Percentiles rank a stretch among this genome's conserved stretches.
Evolutionary conservation across 2,888 invertebrate genomes (phyloP).

Genomic region (Bombylius major): DNA sequence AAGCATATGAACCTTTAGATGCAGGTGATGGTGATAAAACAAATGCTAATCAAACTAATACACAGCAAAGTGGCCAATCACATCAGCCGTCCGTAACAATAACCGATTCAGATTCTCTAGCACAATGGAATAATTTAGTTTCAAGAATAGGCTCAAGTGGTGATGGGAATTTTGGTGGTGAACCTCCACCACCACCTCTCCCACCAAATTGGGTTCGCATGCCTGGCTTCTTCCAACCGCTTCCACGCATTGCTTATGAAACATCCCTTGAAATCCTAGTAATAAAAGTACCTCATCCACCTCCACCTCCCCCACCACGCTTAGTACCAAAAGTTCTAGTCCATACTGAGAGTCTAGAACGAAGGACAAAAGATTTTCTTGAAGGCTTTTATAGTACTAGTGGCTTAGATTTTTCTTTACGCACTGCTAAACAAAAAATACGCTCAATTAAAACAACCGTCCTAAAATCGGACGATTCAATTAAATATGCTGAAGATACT

Average conservation of each 20-base stretch:
- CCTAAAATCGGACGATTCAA: constrained; percentile 32
- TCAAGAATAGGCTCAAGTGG: constrained; percentile 16
- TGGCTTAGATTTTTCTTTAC: constrained; percentile 29
- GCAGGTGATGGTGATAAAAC: constrained; percentile 9
- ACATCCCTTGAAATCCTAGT: constrained; percentile 35
- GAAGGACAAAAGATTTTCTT: constrained; percentile 33
- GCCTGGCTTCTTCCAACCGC: constrained; percentile 37
- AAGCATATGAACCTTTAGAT: neutral
- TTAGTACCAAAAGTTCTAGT: constrained; percentile 32
- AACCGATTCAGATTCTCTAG: constrained; percentile 29
- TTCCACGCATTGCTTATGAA: constrained; percentile 34
- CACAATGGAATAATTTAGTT: constrained; percentile 28
- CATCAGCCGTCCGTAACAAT: constrained; percentile 24
- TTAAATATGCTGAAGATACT: constrained; percentile 36
- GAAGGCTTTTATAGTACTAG: constrained; percentile 30
- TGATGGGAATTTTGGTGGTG: constrained; percentile 15
- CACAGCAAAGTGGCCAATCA: constrained; percentile 6
- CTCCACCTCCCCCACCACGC: constrained; percentile 30
- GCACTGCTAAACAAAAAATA: constrained; percentile 35
- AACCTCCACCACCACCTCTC: constrained; percentile 22
- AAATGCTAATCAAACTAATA: constrained; percentile 10
- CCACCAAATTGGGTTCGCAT: constrained; percentile 32
- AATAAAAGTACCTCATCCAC: constrained; percentile 29
- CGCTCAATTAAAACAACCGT: constrained; percentile 34
- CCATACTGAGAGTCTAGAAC: constrained; percentile 33